Evolutionary conservation across 2,888 invertebrate genomes (phyloP).

Genomic region (Eristalinus sepulchralis): DNA sequence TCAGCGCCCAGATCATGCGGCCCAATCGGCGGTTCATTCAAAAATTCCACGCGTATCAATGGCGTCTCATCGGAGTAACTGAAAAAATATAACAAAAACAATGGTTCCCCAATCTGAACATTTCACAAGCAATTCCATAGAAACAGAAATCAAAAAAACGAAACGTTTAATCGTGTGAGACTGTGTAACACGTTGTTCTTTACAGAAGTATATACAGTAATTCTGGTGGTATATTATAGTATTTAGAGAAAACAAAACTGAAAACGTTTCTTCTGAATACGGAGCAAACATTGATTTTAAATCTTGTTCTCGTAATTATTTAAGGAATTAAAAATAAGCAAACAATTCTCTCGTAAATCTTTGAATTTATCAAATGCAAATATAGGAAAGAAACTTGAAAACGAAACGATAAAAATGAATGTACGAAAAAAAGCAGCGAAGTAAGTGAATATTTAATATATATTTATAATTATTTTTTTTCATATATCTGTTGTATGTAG

Average conservation of each 20-base stretch:
- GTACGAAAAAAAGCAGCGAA: slow-evolving; percentile 24
- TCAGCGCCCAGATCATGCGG: slow-evolving; percentile 92
- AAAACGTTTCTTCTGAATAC: slow-evolving; percentile 33
- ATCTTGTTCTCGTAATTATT: not conserved
- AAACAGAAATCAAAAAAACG: not conserved
- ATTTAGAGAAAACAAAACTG: slow-evolving; percentile 31
- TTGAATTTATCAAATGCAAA: not conserved
- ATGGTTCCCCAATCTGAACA: not conserved
- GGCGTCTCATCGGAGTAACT: slow-evolving; percentile 88
- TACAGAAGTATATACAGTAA: slow-evolving; percentile 36
- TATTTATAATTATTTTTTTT: not conserved
- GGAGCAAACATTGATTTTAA: slow-evolving; percentile 34
- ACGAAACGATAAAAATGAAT: slow-evolving; percentile 18
- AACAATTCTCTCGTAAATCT: not conserved
- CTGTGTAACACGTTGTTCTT: slow-evolving; percentile 35
- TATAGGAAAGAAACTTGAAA: slow-evolving; percentile 12
- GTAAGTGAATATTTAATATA: slow-evolving; percentile 12
- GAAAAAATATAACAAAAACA: slow-evolving; percentile 67
- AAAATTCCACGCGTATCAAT: slow-evolving; percentile 86
- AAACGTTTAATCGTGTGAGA: slow-evolving; percentile 26
- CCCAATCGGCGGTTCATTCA: slow-evolving; percentile 87
- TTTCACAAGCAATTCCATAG: not conserved
- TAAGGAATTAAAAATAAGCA: not conserved
- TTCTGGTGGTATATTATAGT: slow-evolving; percentile 36
- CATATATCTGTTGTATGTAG: slow-evolving; percentile 1